phyloP scores from a whole-genome alignment of 1,140 invertebrate genomes.

The Cyclargus thomasi region DNA sequence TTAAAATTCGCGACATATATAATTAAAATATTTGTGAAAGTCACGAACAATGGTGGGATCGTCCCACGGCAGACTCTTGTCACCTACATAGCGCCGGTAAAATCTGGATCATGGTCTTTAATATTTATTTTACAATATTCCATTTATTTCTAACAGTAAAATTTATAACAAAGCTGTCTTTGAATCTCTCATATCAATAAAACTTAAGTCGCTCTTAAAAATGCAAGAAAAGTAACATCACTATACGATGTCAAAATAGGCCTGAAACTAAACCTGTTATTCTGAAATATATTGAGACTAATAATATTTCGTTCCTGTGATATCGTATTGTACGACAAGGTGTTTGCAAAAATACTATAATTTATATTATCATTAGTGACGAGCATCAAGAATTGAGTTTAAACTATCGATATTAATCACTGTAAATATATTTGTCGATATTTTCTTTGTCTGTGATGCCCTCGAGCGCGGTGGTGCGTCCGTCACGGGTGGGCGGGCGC shows the following conservation, averaged over 20 bases:
- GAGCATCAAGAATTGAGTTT: too few relatives aligned
- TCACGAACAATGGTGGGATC: conserved; percentile 43
- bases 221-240: too few relatives aligned
- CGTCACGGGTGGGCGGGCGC: conserved; percentile 47
- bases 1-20: conserved; percentile 52
- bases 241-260: too few relatives aligned
- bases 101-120: conserved; percentile 47
- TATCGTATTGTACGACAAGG: too few relatives aligned
- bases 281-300: too few relatives aligned
- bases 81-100: conserved; percentile 39
- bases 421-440: neutral
- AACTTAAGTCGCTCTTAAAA: too few relatives aligned
- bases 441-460: neutral
- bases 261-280: too few relatives aligned
- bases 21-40: conserved; percentile 62
- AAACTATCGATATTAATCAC: neutral
- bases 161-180: neutral
- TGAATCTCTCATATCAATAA: neutral
- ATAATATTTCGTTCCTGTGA: too few relatives aligned
- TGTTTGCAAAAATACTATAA: too few relatives aligned
- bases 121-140: conserved; percentile 11
- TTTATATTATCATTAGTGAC: too few relatives aligned
- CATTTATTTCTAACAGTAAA: conserved; percentile 5
- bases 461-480: conserved; percentile 40
- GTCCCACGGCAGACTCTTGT: conserved; percentile 44